Evolutionary conservation across 2,797 vertebrate genomes (phyloP).

Genomic region (Coranthus polyacanthus): DNA sequence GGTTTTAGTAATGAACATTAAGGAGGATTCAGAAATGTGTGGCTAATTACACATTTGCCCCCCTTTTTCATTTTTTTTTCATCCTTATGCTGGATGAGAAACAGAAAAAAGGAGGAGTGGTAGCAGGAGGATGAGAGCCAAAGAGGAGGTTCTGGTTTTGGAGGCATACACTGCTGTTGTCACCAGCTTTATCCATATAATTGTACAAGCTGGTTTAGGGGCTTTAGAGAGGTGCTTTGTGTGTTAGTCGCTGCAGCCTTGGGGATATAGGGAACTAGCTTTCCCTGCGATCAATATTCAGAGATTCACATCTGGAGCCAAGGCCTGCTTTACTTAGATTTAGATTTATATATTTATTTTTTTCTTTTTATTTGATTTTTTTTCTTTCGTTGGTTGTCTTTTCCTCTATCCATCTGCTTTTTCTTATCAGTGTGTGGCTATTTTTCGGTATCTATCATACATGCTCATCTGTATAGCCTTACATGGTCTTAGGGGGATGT

Average conservation of each 20-base stretch:
- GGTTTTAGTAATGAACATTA: slow-evolving; percentile 99
- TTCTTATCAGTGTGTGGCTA: slow-evolving; percentile 62
- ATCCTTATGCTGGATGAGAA: slow-evolving; percentile 66
- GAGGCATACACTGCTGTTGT: slow-evolving; percentile 84
- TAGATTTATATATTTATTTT: slow-evolving; percentile 85
- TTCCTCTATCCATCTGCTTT: slow-evolving; percentile 56
- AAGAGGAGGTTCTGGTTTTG: slow-evolving; percentile 81
- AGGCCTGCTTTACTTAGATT: slow-evolving; percentile 82
- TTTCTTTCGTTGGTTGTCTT: slow-evolving; percentile 51
- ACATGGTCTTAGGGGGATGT: slow-evolving; percentile 56
- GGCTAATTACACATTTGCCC: slow-evolving; percentile 93
- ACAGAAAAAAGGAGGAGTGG: slow-evolving; percentile 59
- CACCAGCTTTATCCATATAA: slow-evolving; percentile 88
- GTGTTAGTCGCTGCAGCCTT: slow-evolving; percentile 86
- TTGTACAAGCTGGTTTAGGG: slow-evolving; percentile 87
- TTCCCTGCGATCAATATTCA: slow-evolving; percentile 93
- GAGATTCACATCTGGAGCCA: slow-evolving; percentile 93
- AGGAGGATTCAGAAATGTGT: slow-evolving; percentile 95
- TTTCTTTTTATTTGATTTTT: slow-evolving; percentile 59
- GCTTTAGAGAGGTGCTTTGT: slow-evolving; percentile 85
- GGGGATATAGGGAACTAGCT: slow-evolving; percentile 86
- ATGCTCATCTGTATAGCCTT: slow-evolving; percentile 55
- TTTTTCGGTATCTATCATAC: slow-evolving; percentile 62
- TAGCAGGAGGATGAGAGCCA: slow-evolving; percentile 65
- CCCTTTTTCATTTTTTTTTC: slow-evolving; percentile 79